Base-by-base conservation (phyloP, 2,888 invertebrate species). In the Lasioglossum marginatum region DNA sequence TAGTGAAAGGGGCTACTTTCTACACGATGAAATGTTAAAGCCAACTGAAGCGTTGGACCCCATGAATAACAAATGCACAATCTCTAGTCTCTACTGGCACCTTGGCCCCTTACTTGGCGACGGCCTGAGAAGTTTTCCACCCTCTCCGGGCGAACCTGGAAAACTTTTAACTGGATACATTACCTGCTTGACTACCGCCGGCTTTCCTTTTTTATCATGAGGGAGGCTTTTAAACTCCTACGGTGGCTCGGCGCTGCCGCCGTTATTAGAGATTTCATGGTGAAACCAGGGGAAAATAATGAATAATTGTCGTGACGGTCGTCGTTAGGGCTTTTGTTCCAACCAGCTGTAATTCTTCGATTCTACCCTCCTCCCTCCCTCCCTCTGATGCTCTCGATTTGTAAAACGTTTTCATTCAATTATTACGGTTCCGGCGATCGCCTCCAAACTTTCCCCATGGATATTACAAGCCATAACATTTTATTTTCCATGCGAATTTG, bases 81-180 rank as follows among this genome's bases (percentile, higher is more conserved):
- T 93, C 93, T 93, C 93, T 92, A 88, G 88, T 82, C 88, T 87
- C 87, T 87, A 81, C 92, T 89, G 87, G 89, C 90, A 90, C 89
- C 91, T 89, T 91, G 88, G 88, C 85, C 89, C 90, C 89, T 89
- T 90, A 86, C 85, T 82, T 82, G 79, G 83, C 85, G 84, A 82
- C 87, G 79, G 79, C 85, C 89, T 80, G 87, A 84, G 87, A 93
- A 93, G 85, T 92, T 93, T 93, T 91, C 88, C 88, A 85, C 91
- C 89, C 91, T 87, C 88, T 89, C 87, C 81, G 86, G 63, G 82
- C 87, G 88, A 89, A 91, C 91, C 91, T 91, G 91, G 90, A 91
- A 94, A 94, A 94, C 93, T 94, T 94, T 94, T 94, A 94, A 94
- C 94, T 94, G 93, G 94, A 94, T 94, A 94, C 93, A 93, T 94